Evolutionary conservation across 2,888 invertebrate genomes (phyloP), one percentile per base, ranked within the genome.

Genomic region (Xestia sexstrigata): DNA sequence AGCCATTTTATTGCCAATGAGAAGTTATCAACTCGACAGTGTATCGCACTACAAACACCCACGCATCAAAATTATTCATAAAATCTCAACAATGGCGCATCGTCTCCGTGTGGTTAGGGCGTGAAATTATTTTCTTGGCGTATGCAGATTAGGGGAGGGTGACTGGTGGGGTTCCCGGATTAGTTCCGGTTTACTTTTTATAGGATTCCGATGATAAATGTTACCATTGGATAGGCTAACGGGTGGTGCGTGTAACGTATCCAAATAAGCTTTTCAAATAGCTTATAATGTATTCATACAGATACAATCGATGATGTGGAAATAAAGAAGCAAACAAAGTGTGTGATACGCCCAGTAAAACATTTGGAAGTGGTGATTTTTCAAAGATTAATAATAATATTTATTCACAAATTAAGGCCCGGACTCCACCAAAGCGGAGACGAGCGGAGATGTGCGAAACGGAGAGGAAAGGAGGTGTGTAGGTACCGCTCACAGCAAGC

Each of bases 191-290:
- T 95, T 95, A 96, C 93, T 95, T 96, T 96, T 96, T 96, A 95
- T 95, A 94, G 96, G 95, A 96, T 96, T 96, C 93, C 91, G 94
- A 96, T 96, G 96, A 96, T 96, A 96, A 96, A 96, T 96, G 96
- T 94, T 94, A 90, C 90, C 89, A 92, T 90, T 93, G 92, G 92
- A 93, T 92, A 91, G 91, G 90, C 92, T 94, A 95, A 93, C 96
- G 95, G 95, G 91, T 96, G 96, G 95, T 93, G 96, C 96, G 95
- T 96, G 95, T 93, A 95, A 95, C 93, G 90, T 94, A 93, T 93
- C 92, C 93, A 94, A 96, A 96, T 95, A 94, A 92, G 93, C 92
- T 93, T 90, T 91, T 89, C 88, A 88, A 89, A 89, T 81, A 82
- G 80, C 84, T 81, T 82, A 84, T 88, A 84, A 87, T 86, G 71